phyloP scores from a whole-genome alignment of 2,113 vertebrate species.

The Procavia capensis region DNA sequence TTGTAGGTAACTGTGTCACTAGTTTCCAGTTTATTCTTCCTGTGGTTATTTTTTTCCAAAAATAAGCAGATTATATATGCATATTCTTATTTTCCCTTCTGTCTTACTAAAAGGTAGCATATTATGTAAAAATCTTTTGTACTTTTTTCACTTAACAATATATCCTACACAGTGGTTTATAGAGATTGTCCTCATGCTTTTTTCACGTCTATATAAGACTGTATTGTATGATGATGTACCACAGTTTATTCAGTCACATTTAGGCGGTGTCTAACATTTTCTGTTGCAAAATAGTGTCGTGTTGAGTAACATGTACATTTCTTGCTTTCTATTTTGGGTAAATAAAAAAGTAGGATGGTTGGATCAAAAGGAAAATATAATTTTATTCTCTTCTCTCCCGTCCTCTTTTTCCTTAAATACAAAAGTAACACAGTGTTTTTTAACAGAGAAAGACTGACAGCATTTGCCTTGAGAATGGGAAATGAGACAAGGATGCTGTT shows the following conservation, averaged over 20 bases:
- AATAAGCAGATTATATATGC: constrained; percentile 9
- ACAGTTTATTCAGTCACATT: background rate
- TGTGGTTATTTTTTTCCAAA: constrained; percentile 11
- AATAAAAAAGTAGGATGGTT: background rate
- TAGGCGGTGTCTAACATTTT: background rate
- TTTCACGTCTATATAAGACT: background rate
- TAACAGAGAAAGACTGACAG: no score
- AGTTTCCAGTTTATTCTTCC: constrained; percentile 10
- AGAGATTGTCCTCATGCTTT: background rate
- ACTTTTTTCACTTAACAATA: background rate
- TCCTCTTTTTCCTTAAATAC: background rate
- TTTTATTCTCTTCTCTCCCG: background rate
- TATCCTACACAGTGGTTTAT: background rate
- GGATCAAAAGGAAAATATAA: background rate
- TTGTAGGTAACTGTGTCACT: background rate
- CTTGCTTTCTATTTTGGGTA: constrained; percentile 36
- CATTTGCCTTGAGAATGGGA: no score
- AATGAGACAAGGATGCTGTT: no score
- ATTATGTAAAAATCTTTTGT: background rate
- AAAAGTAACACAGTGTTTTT: no score
- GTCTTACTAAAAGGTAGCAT: background rate
- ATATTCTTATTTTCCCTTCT: background rate
- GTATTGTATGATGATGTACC: background rate
- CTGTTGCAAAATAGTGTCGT: background rate
- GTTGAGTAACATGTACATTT: background rate